Percentiles rank a stretch among this genome's conserved stretches.
Evolutionary conservation across 2,113 vertebrate genomes (phyloP).

Genomic region (Microtus richardsoni): DNA sequence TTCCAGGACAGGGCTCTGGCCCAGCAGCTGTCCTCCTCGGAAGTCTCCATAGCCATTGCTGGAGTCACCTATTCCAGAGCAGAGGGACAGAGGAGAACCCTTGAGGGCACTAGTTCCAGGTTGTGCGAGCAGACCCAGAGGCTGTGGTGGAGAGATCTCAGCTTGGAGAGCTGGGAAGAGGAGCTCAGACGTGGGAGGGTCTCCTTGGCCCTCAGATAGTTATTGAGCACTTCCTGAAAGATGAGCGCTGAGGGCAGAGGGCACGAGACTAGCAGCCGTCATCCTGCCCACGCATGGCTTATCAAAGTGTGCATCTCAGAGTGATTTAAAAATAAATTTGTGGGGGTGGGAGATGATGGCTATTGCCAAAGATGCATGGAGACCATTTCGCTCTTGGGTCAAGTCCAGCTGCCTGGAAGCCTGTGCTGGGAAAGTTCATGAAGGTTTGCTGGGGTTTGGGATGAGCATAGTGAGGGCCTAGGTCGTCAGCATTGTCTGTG

Average conservation of each 20-base stretch:
- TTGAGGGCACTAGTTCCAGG: not conserved
- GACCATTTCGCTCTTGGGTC: not conserved
- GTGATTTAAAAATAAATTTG: not conserved
- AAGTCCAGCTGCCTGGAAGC: not conserved
- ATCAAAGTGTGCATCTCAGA: not conserved
- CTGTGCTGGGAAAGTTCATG: not conserved
- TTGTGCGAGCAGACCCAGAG: not conserved
- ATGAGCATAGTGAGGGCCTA: not conserved
- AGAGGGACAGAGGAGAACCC: not conserved
- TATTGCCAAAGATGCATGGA: not conserved
- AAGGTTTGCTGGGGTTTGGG: not conserved
- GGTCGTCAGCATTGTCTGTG: not conserved
- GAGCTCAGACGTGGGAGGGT: not conserved
- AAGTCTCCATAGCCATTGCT: not conserved
- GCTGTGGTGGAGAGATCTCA: not conserved
- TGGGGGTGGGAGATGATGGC: not conserved
- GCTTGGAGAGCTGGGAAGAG: not conserved
- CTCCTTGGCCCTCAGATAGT: not conserved
- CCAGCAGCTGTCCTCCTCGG: not conserved
- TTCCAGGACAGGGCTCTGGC: constrained; percentile 25
- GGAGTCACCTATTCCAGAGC: not conserved
- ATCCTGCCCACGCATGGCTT: not conserved
- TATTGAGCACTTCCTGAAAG: not conserved
- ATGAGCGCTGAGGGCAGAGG: not conserved
- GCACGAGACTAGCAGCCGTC: not conserved